Percentiles rank a stretch among this genome's conserved stretches.
Conservation (phyloP, 2,797 vertebrate species). For the Ctenopoma kingsleyae region DNA sequence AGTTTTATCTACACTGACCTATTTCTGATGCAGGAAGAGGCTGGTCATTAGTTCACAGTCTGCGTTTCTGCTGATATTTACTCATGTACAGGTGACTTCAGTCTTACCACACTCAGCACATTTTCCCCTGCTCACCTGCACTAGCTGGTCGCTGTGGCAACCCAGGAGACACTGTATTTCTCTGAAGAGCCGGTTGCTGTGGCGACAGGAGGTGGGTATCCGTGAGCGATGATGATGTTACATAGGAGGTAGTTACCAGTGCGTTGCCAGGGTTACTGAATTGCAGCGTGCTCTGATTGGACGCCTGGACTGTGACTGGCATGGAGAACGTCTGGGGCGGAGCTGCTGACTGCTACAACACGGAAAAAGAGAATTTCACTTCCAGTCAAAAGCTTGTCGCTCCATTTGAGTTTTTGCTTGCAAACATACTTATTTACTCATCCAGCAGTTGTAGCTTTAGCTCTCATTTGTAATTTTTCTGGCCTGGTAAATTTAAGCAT, state of each 20-base stretch:
- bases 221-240: constrained; percentile 93
- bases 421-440: constrained; percentile 4
- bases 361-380: constrained; percentile 3
- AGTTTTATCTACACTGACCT: not conserved
- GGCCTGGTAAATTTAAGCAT: too few species aligned
- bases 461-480: not conserved
- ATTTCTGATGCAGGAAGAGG: not conserved
- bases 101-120: constrained; percentile 16
- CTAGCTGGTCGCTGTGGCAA: constrained; percentile 97
- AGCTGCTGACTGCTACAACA: constrained; percentile 89
- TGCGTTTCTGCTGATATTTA: constrained; percentile 14
- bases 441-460: not conserved
- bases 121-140: constrained; percentile 86
- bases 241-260: constrained; percentile 95
- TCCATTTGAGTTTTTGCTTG: not conserved
- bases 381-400: not conserved
- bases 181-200: constrained; percentile 93
- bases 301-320: constrained; percentile 96
- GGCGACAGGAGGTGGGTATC: constrained; percentile 96
- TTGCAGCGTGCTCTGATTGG: constrained; percentile 94
- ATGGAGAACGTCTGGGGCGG: constrained; percentile 95
- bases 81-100: not conserved
- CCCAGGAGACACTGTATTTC: constrained; percentile 95
- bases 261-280: constrained; percentile 95
- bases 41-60: not conserved